Evolutionary conservation across 2,797 vertebrate species (phyloP).

Genomic region (Cossypha niveicapilla): DNA sequence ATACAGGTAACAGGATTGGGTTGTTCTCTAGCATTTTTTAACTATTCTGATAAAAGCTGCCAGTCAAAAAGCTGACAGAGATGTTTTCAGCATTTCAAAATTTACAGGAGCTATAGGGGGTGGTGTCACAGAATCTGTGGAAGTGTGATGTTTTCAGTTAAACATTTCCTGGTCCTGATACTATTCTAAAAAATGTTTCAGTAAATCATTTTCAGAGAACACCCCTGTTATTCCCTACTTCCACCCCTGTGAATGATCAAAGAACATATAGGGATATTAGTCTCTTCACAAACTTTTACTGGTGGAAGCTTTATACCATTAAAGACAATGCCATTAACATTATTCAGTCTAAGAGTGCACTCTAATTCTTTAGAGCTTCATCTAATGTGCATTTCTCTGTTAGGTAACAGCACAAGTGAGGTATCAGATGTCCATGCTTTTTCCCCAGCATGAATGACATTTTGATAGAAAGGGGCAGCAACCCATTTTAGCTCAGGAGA

Average conservation of each 20-base stretch:
- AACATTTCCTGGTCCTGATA: neutral
- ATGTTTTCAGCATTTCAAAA: neutral
- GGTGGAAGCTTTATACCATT: neutral
- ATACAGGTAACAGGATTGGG: neutral
- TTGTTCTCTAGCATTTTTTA: conserved; percentile 31
- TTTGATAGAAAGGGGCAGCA: neutral
- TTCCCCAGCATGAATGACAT: neutral
- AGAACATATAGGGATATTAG: neutral
- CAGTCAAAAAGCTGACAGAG: conserved; percentile 32
- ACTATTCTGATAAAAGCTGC: conserved; percentile 47
- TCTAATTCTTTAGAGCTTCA: neutral
- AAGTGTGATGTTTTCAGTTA: neutral
- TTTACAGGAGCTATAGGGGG: neutral
- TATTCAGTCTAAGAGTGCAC: neutral
- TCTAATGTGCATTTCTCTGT: neutral
- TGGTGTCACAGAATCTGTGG: neutral
- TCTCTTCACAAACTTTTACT: neutral
- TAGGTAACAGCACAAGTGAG: neutral
- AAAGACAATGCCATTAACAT: neutral
- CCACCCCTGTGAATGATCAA: neutral
- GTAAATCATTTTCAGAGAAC: neutral
- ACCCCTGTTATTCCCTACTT: neutral
- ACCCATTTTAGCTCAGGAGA: neutral
- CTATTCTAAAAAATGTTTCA: neutral
- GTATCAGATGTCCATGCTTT: neutral